These are phyloP conservation scores for Sinopyrophorus schimmeli DNA, from an alignment of 2,888 invertebrate genomes.

Conservation along the genomic window DNA sequence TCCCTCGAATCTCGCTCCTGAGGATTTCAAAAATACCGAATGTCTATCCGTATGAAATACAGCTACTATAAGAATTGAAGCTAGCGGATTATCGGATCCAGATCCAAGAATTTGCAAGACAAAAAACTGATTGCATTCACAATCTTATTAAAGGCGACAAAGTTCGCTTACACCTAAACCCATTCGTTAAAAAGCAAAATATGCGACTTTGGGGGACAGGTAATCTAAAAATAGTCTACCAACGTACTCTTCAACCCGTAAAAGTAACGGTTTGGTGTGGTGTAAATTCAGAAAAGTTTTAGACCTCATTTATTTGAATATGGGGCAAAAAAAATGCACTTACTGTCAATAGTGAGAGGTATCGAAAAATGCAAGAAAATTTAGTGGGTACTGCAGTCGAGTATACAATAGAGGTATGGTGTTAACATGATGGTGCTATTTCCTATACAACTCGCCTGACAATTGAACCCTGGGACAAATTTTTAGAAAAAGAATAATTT, in stretches of 20 bases:
- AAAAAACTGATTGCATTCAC: slow-evolving; percentile 24
- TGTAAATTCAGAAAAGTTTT: slow-evolving; percentile 8
- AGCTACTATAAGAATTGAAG: slow-evolving; percentile 31
- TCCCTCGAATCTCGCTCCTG: slow-evolving; percentile 8
- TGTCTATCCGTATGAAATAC: slow-evolving; percentile 27
- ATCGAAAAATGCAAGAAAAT: not conserved
- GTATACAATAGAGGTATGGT: too few species aligned
- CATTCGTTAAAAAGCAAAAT: slow-evolving; percentile 29
- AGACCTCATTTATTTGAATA: slow-evolving; percentile 9
- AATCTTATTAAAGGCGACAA: slow-evolving; percentile 16
- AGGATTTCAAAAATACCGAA: slow-evolving; percentile 26
- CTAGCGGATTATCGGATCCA: slow-evolving; percentile 18
- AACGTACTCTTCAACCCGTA: slow-evolving; percentile 24
- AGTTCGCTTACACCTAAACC: slow-evolving; percentile 16
- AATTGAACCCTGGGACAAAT: too few species aligned
- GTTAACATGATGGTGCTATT: too few species aligned
- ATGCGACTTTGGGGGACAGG: slow-evolving; percentile 28
- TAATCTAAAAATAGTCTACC: slow-evolving; percentile 26
- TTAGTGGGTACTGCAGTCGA: too few species aligned
- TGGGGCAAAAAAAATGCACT: too few species aligned
- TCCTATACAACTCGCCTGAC: too few species aligned
- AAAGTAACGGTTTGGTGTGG: slow-evolving; percentile 27
- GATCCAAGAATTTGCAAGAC: slow-evolving; percentile 14
- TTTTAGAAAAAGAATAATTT: too few species aligned
- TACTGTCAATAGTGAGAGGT: too few species aligned